These are phyloP conservation scores for Dinocampus coccinellae DNA, from an alignment of 2,888 invertebrate genomes.

Conservation along the genomic window DNA sequence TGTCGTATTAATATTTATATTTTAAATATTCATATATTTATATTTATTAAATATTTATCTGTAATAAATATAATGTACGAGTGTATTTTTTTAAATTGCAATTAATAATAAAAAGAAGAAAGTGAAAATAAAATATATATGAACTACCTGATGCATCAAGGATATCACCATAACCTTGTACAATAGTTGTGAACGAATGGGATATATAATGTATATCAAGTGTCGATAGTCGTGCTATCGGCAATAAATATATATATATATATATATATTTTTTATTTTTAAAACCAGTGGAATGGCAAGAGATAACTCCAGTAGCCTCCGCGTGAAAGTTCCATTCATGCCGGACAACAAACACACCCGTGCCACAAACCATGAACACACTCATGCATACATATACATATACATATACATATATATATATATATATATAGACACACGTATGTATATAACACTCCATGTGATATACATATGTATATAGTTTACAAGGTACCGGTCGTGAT, in stretches of 20 bases:
- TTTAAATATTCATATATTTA: no score
- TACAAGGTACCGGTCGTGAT: slow-evolving; percentile 59
- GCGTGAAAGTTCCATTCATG: slow-evolving; percentile 42
- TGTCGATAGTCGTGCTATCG: slow-evolving; percentile 38
- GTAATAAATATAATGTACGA: no score
- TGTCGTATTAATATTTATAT: no score
- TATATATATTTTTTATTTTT: no score
- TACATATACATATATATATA: not conserved
- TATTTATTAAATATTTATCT: no score
- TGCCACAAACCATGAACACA: slow-evolving; percentile 21
- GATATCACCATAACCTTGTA: slow-evolving; percentile 7
- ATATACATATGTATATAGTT: slow-evolving; percentile 48
- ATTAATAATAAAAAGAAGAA: not conserved
- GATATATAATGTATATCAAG: slow-evolving; percentile 8
- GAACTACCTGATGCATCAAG: not conserved
- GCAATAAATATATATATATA: slow-evolving; percentile 45
- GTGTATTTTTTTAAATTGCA: no score
- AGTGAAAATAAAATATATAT: not conserved
- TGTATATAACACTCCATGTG: slow-evolving; percentile 27
- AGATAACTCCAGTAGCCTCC: slow-evolving; percentile 30
- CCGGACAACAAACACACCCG: slow-evolving; percentile 25
- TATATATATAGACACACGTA: not conserved
- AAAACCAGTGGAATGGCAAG: slow-evolving; percentile 37
- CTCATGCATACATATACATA: not conserved
- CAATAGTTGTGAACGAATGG: slow-evolving; percentile 6